Conservation (phyloP, 2,797 vertebrate species). For the Acanthiza pusilla region DNA sequence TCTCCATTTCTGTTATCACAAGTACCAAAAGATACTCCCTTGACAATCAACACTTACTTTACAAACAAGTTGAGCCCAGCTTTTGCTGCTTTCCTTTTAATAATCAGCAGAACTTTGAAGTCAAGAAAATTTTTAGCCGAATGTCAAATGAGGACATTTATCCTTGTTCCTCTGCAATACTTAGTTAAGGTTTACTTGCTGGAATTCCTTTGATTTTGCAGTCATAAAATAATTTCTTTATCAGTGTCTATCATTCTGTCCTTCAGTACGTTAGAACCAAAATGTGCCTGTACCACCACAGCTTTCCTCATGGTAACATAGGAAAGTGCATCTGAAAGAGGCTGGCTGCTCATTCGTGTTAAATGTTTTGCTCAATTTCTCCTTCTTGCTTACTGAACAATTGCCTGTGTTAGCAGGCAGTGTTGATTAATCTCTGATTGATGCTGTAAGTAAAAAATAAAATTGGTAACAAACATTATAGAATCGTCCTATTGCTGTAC, state of each 20-base stretch:
- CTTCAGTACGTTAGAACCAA: not conserved
- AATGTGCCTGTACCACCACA: not conserved
- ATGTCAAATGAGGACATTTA: not conserved
- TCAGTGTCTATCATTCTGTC: not conserved
- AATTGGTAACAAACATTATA: not conserved
- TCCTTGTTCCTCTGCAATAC: not conserved
- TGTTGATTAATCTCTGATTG: not conserved
- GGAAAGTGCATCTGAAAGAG: not conserved
- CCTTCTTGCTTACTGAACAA: not conserved
- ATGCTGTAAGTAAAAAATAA: not conserved
- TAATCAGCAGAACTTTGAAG: slow-evolving; percentile 1
- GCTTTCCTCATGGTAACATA: not conserved
- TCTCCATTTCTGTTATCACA: not conserved
- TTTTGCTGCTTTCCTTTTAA: not conserved
- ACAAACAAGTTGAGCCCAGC: not conserved
- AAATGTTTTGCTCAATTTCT: not conserved
- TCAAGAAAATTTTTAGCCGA: not conserved
- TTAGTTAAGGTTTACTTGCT: not conserved
- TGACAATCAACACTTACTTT: not conserved
- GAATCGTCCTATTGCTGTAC: not conserved
- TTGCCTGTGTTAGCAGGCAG: not conserved
- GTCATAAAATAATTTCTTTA: not conserved
- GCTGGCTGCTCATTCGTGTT: not conserved
- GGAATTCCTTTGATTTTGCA: not conserved
- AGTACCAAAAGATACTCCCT: not conserved